Evolutionary conservation across 1,140 invertebrate species (phyloP), one percentile per base, ranked within the genome.

Genomic region (Lepidurus packardi): DNA sequence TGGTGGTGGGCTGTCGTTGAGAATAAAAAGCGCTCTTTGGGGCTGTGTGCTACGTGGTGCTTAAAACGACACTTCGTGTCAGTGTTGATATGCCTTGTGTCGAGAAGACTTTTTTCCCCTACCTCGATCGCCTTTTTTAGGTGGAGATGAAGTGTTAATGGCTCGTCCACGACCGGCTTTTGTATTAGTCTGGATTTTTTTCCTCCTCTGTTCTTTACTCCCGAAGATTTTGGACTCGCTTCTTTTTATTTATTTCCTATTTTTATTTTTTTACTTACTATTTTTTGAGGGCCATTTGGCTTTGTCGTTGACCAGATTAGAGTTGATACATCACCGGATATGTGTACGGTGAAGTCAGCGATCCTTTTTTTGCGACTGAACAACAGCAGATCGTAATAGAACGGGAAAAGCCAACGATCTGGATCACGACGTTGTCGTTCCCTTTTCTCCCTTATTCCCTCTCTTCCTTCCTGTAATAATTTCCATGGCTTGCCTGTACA

Each of bases 381-480:
- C 53, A 65, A 65, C 16, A 21, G 53, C 53, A 65, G 9, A 65
- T 65, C 53, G 53, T 65, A 65, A 21, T n/a, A 65, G 16, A 21
- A 13, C 16, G 13, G 53, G 45, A 9, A 9, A 21, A 65, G 53
- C n/a, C 34, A 65, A 16, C 53, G 53, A 65, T n/a, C 53, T 65
- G 53, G 53, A 65, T 65, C 53, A 65, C 53, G 53, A 65, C 13
- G 8, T 16, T 65, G 53, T 16, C 53, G 53, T 65, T 21, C 53
- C 53, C 21, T 65, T 65, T 65, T 65, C 53, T 65, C 53, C 5
- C 53, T 65, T 3, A n/a, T 8, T 65, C 21, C 21, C 53, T 65
- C 53, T 65, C 9, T 65, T n/a, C 53, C 53, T 65, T 65, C 53
- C 53, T 65, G 53, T 65, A 65, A 65, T 65, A 65, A 65, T 65